These are phyloP conservation scores for Coregonus sp. DNA, from an alignment of 2,797 vertebrate species.

Conservation along the genomic window DNA sequence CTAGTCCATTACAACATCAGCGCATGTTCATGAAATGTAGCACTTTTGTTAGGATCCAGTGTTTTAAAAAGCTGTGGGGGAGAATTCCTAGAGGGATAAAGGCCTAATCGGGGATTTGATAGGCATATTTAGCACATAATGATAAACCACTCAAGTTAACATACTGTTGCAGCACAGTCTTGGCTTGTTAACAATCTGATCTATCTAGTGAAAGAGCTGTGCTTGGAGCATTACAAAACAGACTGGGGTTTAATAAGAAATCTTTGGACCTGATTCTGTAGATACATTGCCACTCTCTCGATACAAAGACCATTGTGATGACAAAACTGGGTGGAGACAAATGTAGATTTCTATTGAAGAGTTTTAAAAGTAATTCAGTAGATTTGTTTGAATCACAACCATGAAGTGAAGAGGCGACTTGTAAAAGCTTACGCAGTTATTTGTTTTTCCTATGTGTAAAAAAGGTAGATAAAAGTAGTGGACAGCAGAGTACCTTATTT, in stretches of 20 bases:
- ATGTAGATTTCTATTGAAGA: constrained; percentile 42
- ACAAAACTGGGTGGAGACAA: constrained; percentile 63
- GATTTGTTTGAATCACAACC: constrained; percentile 59
- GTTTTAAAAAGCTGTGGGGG: constrained; percentile 42
- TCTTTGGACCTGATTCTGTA: constrained; percentile 24
- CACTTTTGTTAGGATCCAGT: constrained; percentile 60
- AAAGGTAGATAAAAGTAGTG: constrained; percentile 73
- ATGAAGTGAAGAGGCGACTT: constrained; percentile 59
- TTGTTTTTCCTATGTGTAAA: constrained; percentile 72
- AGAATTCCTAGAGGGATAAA: constrained; percentile 65
- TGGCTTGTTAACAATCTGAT: constrained; percentile 45
- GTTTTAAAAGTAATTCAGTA: constrained; percentile 41
- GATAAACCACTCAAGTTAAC: constrained; percentile 68
- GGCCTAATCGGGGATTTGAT: constrained; percentile 66
- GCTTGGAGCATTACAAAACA: constrained; percentile 43
- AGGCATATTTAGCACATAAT: constrained; percentile 54
- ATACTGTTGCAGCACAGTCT: constrained; percentile 43
- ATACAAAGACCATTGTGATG: constrained; percentile 59
- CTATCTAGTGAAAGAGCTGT: constrained; percentile 18
- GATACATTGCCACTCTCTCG: constrained; percentile 50
- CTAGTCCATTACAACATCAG: constrained; percentile 41
- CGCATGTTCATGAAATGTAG: constrained; percentile 47
- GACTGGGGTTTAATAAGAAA: constrained; percentile 25
- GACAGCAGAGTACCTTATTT: constrained; percentile 81
- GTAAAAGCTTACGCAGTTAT: constrained; percentile 55